Evolutionary conservation across 2,888 invertebrate genomes (phyloP).

Genomic region (Conistra vaccinii): DNA sequence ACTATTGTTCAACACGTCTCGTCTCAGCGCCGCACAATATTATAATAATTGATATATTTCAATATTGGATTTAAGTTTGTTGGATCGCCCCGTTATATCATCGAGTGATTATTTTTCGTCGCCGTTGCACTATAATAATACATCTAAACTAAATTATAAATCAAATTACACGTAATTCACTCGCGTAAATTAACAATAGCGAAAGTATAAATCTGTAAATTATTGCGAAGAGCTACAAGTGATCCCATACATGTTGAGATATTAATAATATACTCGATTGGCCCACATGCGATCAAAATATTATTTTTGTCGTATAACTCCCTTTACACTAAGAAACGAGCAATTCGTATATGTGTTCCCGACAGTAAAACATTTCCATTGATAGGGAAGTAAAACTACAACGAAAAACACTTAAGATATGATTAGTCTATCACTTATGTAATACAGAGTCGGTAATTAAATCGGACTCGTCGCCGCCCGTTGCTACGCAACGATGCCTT

Average conservation of each 20-base stretch:
- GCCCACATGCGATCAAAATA: conserved; percentile 83
- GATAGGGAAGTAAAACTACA: conserved; percentile 80
- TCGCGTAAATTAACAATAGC: conserved; percentile 70
- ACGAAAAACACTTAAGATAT: conserved; percentile 87
- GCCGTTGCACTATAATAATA: conserved; percentile 56
- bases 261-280: conserved; percentile 85
- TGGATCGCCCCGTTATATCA: conserved; percentile 49
- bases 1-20: background rate
- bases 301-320: conserved; percentile 77
- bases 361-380: conserved; percentile 77
- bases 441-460: conserved; percentile 66
- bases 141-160: conserved; percentile 71
- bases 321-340: conserved; percentile 75
- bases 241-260: conserved; percentile 87
- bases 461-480: conserved; percentile 71
- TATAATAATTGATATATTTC: conserved; percentile 19
- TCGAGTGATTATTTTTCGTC: conserved; percentile 44
- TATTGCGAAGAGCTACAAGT: conserved; percentile 84
- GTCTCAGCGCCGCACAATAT: conserved; percentile 24
- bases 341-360: conserved; percentile 82
- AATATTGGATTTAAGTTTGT: conserved; percentile 41
- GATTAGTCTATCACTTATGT: conserved; percentile 86
- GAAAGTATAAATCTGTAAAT: conserved; percentile 74
- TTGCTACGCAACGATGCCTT: conserved; percentile 81
- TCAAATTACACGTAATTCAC: conserved; percentile 69